phyloP scores from a whole-genome alignment of 2,113 vertebrate genomes.

The Tachysurus vachellii region DNA sequence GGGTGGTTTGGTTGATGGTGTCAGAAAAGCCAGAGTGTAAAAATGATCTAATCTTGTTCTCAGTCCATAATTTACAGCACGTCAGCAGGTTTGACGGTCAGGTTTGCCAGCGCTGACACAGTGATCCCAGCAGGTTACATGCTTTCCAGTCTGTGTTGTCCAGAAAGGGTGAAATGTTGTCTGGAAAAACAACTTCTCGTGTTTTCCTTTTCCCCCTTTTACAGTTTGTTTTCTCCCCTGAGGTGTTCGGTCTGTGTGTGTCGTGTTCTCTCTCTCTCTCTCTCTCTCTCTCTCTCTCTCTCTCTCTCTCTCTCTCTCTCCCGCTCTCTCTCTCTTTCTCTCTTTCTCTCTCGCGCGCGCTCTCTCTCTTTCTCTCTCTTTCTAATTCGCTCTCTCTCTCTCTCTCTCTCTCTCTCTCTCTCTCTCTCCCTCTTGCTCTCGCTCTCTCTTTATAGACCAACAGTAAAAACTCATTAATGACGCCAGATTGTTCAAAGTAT shows the following conservation, averaged over 20 bases:
- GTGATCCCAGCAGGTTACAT: neutral
- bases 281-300: neutral
- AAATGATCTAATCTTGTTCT: neutral
- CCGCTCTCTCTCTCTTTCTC: neutral
- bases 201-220: neutral
- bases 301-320: neutral
- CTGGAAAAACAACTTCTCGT: neutral
- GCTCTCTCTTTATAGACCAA: neutral
- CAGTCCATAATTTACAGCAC: neutral
- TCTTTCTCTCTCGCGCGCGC: neutral
- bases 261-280: neutral
- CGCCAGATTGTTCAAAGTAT: neutral
- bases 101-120: neutral
- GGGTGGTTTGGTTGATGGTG: neutral
- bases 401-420: neutral
- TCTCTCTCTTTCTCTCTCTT: too few relatives aligned
- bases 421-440: too few relatives aligned
- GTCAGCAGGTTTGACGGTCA: neutral
- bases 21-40: neutral
- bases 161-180: neutral
- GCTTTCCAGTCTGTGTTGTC: neutral
- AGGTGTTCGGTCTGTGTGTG: neutral
- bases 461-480: neutral
- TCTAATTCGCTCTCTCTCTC: too few relatives aligned
- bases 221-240: slow-evolving; percentile 14